Evolutionary conservation across 2,888 invertebrate genomes (phyloP), one percentile per base, ranked within the genome.

Genomic region (Drosophila kuntzei): DNA sequence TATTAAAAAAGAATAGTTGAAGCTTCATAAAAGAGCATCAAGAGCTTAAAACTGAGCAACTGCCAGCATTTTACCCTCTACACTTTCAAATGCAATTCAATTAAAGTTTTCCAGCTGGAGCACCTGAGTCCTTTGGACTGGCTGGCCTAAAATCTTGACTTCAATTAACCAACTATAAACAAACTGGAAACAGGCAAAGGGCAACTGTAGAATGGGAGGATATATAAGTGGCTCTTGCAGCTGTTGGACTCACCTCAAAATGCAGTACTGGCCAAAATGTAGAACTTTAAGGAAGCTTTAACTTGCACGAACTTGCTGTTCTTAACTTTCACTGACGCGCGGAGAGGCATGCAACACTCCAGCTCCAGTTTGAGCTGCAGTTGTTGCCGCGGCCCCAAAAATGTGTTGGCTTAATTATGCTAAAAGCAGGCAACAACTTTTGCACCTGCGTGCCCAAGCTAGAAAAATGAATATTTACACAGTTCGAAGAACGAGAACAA

Each of bases 81-180:
- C 51, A 47, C 47, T 58, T 32, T 49, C 43, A 54, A 71, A 59
- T 61, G 68, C 54, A 64, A 57, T 79, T 79, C 72, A 85, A 81
- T 79, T 68, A 68, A 79, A 39, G 9, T 34, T 53, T 11, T 20
- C 22, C 29, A 51, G 50, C 41, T 44, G 5, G 2, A 25, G 36
- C 36, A 51, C 36, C 50, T 50, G 22, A 5, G n/a, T n/a, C 7
- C 14, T 36, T 36, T n/a, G 9, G 25, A 1, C 39, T 18, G 34
- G 11, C 39, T 18, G 34, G 11, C 25, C 41, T 43, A 51, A 49
- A 37, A 64, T 32, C 60, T 41, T 64, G 68, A 63, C 76, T 82
- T 82, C 76, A 85, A 79, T 85, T 81, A 81, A 71, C 51, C 59
- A 82, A 82, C 76, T 73, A 65, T 65, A 71, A 85, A 70, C 85